Conservation (phyloP, 2,113 vertebrate genomes). For the Laticauda laticaudata region DNA sequence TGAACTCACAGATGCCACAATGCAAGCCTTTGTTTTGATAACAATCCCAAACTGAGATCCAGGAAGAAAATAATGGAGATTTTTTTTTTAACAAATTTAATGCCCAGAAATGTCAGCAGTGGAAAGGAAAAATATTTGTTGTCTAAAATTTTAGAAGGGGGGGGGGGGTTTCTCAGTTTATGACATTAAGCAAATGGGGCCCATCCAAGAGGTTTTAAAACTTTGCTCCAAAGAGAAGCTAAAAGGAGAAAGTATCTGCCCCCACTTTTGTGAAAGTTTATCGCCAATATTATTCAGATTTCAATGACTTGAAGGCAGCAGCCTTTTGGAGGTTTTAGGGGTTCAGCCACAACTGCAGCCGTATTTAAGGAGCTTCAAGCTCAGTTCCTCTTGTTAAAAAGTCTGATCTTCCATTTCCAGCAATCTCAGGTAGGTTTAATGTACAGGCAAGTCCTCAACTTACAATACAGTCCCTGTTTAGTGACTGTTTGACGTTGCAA, state of each 20-base stretch:
- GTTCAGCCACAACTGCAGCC: not conserved
- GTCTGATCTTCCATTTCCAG: not conserved
- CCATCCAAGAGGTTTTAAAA: not conserved
- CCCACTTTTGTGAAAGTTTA: not conserved
- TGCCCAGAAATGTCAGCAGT: not conserved
- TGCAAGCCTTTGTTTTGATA: not conserved
- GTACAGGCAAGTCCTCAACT: not conserved
- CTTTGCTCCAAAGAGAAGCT: too few species aligned
- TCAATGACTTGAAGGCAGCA: not conserved
- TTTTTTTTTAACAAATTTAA: not conserved
- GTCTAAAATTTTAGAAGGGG: not conserved
- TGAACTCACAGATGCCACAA: not conserved
- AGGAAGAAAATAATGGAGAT: not conserved
- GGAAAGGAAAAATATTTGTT: not conserved
- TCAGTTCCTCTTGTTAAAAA: not conserved
- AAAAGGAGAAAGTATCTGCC: not conserved
- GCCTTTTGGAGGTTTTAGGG: not conserved
- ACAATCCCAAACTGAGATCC: conserved; percentile 6
- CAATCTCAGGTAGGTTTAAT: not conserved
- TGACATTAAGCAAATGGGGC: not conserved
- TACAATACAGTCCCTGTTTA: too few species aligned
- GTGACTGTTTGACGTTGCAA: too few species aligned
- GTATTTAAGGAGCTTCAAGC: not conserved
- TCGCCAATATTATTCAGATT: too few species aligned
- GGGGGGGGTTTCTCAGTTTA: too few species aligned